Conservation (phyloP, 2,113 vertebrate species). For the Chaenocephalus aceratus region DNA sequence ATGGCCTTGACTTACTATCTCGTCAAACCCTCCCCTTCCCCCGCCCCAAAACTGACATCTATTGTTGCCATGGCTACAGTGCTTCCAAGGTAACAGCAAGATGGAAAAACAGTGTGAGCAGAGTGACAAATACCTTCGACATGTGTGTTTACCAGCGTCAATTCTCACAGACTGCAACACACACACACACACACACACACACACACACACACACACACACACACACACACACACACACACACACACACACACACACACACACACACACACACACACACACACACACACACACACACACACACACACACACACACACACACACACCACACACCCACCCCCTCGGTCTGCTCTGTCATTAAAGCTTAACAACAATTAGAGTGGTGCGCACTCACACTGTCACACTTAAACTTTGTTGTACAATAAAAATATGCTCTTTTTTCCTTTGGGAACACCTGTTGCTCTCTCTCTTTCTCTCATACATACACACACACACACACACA, state of each 20-base stretch:
- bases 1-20: conserved; percentile 61
- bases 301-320: not conserved
- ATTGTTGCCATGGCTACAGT: conserved; percentile 84
- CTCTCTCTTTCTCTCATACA: not conserved
- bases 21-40: conserved; percentile 32
- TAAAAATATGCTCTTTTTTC: conserved; percentile 27
- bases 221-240: not conserved
- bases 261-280: not conserved
- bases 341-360: conserved; percentile 10
- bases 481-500: not conserved
- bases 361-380: conserved; percentile 5
- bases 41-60: conserved; percentile 76
- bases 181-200: not conserved
- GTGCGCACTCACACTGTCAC: not conserved
- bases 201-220: not conserved
- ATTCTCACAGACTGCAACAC: not conserved
- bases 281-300: not conserved
- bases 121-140: conserved; percentile 83
- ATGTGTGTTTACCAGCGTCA: conserved; percentile 67
- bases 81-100: conserved; percentile 86
- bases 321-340: conserved; percentile 1
- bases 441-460: conserved; percentile 68
- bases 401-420: conserved; percentile 59
- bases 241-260: too few relatives aligned
- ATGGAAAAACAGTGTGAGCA: conserved; percentile 79